Base-by-base conservation (phyloP, 2,113 vertebrate genomes). In the Echinops telfairi region DNA sequence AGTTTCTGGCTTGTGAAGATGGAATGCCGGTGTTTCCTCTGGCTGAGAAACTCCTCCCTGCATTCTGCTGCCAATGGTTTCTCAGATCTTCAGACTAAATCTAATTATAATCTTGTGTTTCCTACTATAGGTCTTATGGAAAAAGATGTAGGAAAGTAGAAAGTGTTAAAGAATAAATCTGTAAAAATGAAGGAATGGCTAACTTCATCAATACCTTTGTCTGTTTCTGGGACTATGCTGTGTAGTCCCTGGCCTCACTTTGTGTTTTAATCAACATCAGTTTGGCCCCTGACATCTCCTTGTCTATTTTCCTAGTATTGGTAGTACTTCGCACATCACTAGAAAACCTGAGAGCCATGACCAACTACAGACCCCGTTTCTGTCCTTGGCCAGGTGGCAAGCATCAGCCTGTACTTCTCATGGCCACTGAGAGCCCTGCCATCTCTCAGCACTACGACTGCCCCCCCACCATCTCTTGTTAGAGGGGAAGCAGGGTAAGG, bases 271-370 rank as follows among this genome's bases (percentile, higher is more conserved):
- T 89, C 64, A 84, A 76, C 58, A 38, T 47, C 78, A 43, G 47
- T 64, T 47, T 91, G 47, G 23, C 25, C 33, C 73, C 70, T 62
- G 70, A 68, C 8, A 31, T 53, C 47, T 43, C 75, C 47, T 75
- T 90, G 10, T 76, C 70, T 0, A 66, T 47, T 23, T 33, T 66
- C 22, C 36, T 43, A 57, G 19, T 16, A 53, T 23, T 25, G 40
- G 43, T 53, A 81, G 27, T 53, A 53, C 11, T 88, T 80, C 79
- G 53, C 90, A 96, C 58, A 84, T 53, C 58, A 68, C 43, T 79
- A 29, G 43, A 62, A 57, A 79, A 20, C 25, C 3, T 2, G 0
- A 68, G 36, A 60, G 62, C 53, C 70, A 11, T 23, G 40, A 40
- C 57, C 82, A 38, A 29, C 29, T n/a, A 3, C 60, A n/a, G 23